phyloP scores from a whole-genome alignment of 2,113 vertebrate genomes.

The Rhinolophus sinicus region DNA sequence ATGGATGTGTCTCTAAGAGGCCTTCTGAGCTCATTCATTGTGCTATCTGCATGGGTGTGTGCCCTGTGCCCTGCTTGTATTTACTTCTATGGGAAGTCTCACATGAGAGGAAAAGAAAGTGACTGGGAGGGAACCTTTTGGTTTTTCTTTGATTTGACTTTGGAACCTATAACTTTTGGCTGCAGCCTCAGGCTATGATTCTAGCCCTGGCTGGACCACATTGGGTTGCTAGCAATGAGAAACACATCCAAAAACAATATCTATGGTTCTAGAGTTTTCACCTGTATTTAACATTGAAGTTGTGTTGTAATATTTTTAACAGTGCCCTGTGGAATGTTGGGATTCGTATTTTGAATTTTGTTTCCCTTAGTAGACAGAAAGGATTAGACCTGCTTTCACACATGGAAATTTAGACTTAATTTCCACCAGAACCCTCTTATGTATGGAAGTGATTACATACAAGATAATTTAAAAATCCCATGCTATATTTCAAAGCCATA shows the following conservation, averaged over 20 bases:
- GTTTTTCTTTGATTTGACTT: background rate
- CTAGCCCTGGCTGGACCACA: background rate
- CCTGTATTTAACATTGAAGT: background rate
- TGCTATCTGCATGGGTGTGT: background rate
- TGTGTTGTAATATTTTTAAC: background rate
- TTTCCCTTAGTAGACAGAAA: conserved; percentile 13
- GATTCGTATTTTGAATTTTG: background rate
- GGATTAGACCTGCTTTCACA: background rate
- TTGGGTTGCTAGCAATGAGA: background rate
- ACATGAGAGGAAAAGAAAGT: background rate
- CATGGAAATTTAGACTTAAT: conserved; percentile 9
- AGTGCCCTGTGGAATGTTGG: background rate
- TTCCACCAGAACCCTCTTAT: background rate
- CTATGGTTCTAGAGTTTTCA: background rate
- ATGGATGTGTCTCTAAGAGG: background rate
- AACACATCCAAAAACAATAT: background rate
- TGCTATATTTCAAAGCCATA: background rate
- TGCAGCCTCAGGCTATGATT: background rate
- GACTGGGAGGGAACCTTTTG: background rate
- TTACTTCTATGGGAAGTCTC: background rate
- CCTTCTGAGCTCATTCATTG: background rate
- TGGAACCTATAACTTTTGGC: background rate
- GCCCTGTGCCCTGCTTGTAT: background rate
- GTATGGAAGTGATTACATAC: background rate
- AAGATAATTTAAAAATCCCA: background rate